phyloP scores from a whole-genome alignment of 2,113 vertebrate genomes.

The Notechis scutatus region DNA sequence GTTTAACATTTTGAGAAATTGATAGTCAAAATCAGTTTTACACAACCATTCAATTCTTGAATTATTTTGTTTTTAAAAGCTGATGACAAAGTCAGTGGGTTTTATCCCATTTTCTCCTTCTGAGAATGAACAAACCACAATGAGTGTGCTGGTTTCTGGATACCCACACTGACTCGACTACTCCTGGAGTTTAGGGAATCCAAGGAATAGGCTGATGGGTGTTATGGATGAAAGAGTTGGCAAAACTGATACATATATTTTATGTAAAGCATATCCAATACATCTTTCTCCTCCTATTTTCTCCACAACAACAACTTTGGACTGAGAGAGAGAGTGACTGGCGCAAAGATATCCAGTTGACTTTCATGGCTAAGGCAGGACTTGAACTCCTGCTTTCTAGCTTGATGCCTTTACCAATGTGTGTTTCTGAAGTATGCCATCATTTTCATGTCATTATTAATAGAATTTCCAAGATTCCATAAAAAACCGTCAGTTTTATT shows the following conservation, averaged over 20 bases:
- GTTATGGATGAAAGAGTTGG: background rate
- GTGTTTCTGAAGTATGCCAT: background rate
- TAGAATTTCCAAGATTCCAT: background rate
- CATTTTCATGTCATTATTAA: background rate
- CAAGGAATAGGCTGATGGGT: background rate
- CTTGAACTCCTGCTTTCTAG: background rate
- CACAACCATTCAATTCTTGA: slow-evolving; percentile 7
- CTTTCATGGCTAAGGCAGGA: too few species aligned
- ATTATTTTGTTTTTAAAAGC: slow-evolving; percentile 36
- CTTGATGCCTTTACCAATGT: background rate
- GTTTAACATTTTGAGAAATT: slow-evolving; percentile 10
- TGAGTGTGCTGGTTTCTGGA: background rate
- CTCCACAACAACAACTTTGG: background rate
- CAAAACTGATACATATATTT: background rate
- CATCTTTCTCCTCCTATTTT: background rate
- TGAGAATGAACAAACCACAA: background rate
- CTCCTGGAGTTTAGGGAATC: background rate
- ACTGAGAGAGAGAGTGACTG: background rate
- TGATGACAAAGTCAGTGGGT: slow-evolving; percentile 14
- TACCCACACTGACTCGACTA: too few species aligned
- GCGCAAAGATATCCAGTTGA: background rate
- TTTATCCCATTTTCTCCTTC: background rate
- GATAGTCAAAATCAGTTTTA: background rate
- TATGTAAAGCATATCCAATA: background rate
- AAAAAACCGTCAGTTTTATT: background rate